These are phyloP conservation scores for Diglossa cyanea DNA, from an alignment of 2,797 vertebrate genomes.

Conservation along the genomic window DNA sequence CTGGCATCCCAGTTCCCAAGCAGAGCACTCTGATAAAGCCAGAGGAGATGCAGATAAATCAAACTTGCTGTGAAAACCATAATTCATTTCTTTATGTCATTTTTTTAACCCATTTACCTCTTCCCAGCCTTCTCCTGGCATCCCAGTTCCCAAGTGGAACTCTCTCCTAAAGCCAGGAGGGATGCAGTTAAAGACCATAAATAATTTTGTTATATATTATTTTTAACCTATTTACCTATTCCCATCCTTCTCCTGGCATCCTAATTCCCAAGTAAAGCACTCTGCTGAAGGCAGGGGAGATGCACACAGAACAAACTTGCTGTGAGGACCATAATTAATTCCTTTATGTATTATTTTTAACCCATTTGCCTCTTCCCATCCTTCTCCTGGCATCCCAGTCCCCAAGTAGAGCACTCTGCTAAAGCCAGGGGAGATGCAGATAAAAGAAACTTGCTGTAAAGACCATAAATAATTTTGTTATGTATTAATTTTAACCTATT, in stretches of 20 bases:
- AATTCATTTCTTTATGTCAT: no score
- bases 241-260: background rate
- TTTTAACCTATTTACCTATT: background rate
- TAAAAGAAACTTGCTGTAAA: background rate
- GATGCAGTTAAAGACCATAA: background rate
- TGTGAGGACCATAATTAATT: no score
- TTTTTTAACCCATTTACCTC: accelerated
- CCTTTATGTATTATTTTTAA: no score
- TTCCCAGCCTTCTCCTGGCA: no score
- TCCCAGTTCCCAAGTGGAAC: accelerated
- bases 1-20: no score
- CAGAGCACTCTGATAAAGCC: no score
- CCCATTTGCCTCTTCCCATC: no score
- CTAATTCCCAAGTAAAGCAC: background rate
- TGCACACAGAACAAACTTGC: no score
- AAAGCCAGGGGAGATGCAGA: background rate
- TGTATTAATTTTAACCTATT: background rate
- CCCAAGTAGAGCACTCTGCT: no score
- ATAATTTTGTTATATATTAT: background rate
- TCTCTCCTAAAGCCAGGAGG: background rate
- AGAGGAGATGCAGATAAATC: no score
- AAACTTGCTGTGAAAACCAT: no score
- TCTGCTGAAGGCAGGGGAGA: background rate
- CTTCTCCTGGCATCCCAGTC: no score
- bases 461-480: background rate